phyloP scores from a whole-genome alignment of 2,797 vertebrate species.

The Chelon labrosus region DNA sequence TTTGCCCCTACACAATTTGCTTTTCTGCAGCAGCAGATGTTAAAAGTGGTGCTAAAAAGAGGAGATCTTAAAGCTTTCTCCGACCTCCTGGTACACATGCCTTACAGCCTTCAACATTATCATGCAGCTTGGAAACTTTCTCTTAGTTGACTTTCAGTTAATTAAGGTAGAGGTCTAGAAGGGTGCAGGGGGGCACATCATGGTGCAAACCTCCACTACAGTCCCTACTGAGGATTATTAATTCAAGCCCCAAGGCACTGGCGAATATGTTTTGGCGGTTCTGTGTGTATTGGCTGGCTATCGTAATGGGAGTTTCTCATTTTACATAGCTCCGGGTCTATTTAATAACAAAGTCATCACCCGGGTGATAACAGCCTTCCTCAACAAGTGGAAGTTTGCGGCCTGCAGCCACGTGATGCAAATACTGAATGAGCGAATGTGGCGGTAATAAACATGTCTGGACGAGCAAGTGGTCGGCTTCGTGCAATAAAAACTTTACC shows the following conservation, averaged over 20 bases:
- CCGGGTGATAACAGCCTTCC: slow-evolving; percentile 42
- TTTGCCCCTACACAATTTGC: slow-evolving; percentile 29
- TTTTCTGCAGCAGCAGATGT: slow-evolving; percentile 43
- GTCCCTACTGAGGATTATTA: slow-evolving; percentile 48
- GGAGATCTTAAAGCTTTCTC: slow-evolving; percentile 23
- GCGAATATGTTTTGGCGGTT: slow-evolving; percentile 6
- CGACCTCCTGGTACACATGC: slow-evolving; percentile 39
- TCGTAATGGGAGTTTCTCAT: slow-evolving; percentile 45
- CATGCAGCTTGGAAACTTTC: slow-evolving; percentile 76
- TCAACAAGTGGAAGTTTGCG: slow-evolving; percentile 44
- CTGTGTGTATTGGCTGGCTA: slow-evolving; percentile 23
- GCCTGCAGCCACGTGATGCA: slow-evolving; percentile 41
- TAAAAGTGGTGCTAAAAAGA: slow-evolving; percentile 13
- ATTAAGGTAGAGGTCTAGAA: slow-evolving; percentile 70
- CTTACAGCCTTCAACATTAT: slow-evolving; percentile 60
- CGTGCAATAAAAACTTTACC: slow-evolving; percentile 17
- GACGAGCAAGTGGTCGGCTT: slow-evolving; percentile 45
- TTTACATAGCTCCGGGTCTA: slow-evolving; percentile 52
- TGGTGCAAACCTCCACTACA: slow-evolving; percentile 37
- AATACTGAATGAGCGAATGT: slow-evolving; percentile 16
- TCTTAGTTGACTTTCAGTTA: slow-evolving; percentile 71
- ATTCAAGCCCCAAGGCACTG: slow-evolving; percentile 49
- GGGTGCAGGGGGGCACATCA: slow-evolving; percentile 31
- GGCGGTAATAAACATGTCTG: slow-evolving; percentile 36
- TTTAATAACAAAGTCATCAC: slow-evolving; percentile 56